Evolutionary conservation across 2,888 invertebrate genomes (phyloP), one percentile per base, ranked within the genome.

Genomic region (Acrocyrtus sp.): DNA sequence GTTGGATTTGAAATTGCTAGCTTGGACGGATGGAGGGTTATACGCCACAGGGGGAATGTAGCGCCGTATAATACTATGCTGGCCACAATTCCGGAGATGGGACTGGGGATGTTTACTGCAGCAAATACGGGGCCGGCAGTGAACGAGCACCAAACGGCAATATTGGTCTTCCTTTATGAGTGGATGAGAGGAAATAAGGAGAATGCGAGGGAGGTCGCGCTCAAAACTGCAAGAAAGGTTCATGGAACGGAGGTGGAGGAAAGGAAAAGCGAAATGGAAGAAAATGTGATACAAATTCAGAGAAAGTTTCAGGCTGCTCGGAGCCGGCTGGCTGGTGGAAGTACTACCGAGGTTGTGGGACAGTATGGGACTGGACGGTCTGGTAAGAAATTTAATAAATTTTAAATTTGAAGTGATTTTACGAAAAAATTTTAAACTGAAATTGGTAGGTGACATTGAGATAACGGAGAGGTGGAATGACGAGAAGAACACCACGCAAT

Each of bases 21-120:
- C 21, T 51, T 19, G 5, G 24, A 51, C 21, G 56, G 56, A 15
- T 56, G 56, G 56, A 4, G n/a, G 19, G 21, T n/a, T n/a, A 4
- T 56, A 10, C 5, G 4, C 3, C 56, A 56, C 19, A 8, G 5
- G 15, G 56, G 56, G 4, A n/a, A 29, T 56, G 6, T 26, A 4
- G 27, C 56, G n/a, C 29, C 34, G 27, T 56, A 10, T 17, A 15
- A 29, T 3, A 34, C 8, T 10, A n/a, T 29, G 17, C 4, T 56
- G n/a, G 27, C 6, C 17, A 12, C 17, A 10, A 27, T 10, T 29
- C 56, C 56, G 15, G 56, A 26, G 39, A n/a, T 29, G n/a, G 34
- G 34, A 10, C 21, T 56, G 34, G 56, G 56, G 4, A 56, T 56
- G 5, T 56, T 29, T 34, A 29, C 56, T 5, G 27, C 17, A 15